Percentiles rank a stretch among this genome's conserved stretches.
Conservation (phyloP, 2,113 vertebrate species). For the Tenrec ecaudatus region DNA sequence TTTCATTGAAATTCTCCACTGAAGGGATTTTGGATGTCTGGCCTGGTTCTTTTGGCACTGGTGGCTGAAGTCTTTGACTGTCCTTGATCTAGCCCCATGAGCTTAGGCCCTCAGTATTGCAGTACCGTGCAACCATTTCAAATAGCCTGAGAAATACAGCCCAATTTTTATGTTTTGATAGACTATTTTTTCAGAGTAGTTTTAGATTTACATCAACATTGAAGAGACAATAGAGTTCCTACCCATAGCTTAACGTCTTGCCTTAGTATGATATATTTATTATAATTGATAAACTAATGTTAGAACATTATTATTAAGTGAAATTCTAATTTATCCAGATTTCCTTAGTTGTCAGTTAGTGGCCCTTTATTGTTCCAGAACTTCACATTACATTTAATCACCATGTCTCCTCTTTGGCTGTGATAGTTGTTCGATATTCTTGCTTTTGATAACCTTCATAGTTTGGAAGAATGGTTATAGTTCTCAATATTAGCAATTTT, state of each 20-base stretch:
- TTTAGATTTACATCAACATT: conserved; percentile 40
- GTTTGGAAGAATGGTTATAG: conserved; percentile 44
- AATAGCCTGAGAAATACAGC: conserved; percentile 29
- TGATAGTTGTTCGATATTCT: conserved; percentile 46
- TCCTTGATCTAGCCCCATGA: conserved; percentile 22
- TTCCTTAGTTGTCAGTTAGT: conserved; percentile 2
- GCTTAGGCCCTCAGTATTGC: not conserved
- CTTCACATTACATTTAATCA: conserved; percentile 8
- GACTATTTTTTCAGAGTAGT: conserved; percentile 27
- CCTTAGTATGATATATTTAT: conserved; percentile 16
- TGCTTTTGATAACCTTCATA: conserved; percentile 51
- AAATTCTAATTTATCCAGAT: conserved; percentile 9
- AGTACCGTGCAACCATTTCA: conserved; percentile 54
- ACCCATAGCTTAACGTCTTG: not conserved
- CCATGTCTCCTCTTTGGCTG: conserved; percentile 16
- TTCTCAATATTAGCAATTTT: conserved; percentile 46
- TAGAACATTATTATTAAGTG: not conserved
- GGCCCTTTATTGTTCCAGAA: conserved; percentile 3
- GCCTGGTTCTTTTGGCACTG: too few relatives aligned
- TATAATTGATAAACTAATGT: conserved; percentile 16
- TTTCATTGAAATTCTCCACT: too few relatives aligned
- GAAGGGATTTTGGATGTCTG: too few relatives aligned
- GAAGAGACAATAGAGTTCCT: conserved; percentile 1
- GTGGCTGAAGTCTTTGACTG: too few relatives aligned
- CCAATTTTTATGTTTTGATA: conserved; percentile 8